Evolutionary conservation across 1,140 invertebrate species (phyloP).

Genomic region (Melipona quadrifasciata): DNA sequence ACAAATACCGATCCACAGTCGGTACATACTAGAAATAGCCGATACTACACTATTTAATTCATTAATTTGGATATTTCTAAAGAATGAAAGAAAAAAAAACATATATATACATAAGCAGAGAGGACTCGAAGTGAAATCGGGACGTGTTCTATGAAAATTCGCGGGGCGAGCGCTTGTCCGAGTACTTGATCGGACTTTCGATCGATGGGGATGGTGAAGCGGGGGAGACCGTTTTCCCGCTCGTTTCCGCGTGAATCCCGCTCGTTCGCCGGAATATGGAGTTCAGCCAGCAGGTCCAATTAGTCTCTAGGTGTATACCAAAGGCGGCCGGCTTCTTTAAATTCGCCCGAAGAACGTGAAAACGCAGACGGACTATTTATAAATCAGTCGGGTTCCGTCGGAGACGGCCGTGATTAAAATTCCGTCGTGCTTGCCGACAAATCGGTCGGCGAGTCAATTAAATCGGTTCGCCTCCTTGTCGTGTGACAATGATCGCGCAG

Average conservation of each 20-base stretch:
- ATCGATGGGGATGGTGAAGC: slow-evolving; percentile 15
- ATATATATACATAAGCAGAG: neutral
- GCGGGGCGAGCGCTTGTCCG: slow-evolving; percentile 11
- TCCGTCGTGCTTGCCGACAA: neutral
- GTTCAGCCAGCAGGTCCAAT: slow-evolving; percentile 34
- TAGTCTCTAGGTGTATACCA: slow-evolving; percentile 3
- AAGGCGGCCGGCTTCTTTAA: slow-evolving; percentile 35
- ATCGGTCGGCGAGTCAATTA: slow-evolving; percentile 16
- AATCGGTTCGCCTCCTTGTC: neutral
- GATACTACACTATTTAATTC: neutral
- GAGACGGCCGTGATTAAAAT: slow-evolving; percentile 30
- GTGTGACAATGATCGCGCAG: neutral
- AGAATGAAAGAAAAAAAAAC: neutral
- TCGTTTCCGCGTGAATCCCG: slow-evolving; percentile 25
- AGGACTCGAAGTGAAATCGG: neutral
- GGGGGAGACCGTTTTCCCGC: slow-evolving; percentile 4
- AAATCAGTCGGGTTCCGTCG: neutral
- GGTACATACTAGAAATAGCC: neutral
- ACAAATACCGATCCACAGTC: neutral
- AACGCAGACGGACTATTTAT: slow-evolving; percentile 19
- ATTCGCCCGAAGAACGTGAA: slow-evolving; percentile 1
- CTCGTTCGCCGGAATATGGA: slow-evolving; percentile 23
- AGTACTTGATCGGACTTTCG: slow-evolving; percentile 31
- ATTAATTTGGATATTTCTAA: neutral
- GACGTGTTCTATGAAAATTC: slow-evolving; percentile 21